Base-by-base conservation (phyloP, 2,888 invertebrate genomes). In the Phlogophora meticulosa region DNA sequence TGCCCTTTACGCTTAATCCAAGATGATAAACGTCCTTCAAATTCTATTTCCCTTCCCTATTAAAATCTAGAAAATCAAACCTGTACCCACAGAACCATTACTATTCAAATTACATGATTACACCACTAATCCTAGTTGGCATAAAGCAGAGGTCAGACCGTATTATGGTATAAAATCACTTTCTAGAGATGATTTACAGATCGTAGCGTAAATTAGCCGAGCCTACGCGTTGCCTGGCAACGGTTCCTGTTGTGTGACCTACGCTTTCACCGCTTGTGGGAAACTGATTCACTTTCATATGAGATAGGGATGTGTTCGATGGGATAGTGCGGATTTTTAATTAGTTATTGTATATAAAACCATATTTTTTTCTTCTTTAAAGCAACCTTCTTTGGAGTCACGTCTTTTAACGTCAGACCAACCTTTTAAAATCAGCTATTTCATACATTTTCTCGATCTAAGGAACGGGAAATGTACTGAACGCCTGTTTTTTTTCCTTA, bases 151-250 rank as follows among this genome's bases (percentile, higher is more conserved):
- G 82, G 82, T 80, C 61, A 78, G 52, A 13, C 56, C 45, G 49
- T 61, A 78, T 52, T 70, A 76, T 63, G 48, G 66, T 56, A 34
- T 57, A 72, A 67, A 71, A 70, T 75, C 82, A 80, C 84, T 84
- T 84, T 84, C 84, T 72, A 79, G 42, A 46, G 65, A 78, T 83
- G 83, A 83, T 83, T 83, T 84, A 84, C 78, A 77, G 76, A 70
- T 77, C 55, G 48, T 56, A 72, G 75, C 46, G 81, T 82, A 82
- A 84, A 84, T 84, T 83, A 82, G 72, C 72, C 2, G 63, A 58
- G 82, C 79, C 82, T 82, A 82, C 78, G 72, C 75, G 76, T 72
- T 73, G 70, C 71, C 64, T 57, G 45, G 72, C 70, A 80, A 80
- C 78, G 74, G 72, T 74, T 72, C 80, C 83, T 71, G 62, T 57